Conservation (phyloP, 1,140 invertebrate genomes). For the Pseudomyrmex flavicornis region DNA sequence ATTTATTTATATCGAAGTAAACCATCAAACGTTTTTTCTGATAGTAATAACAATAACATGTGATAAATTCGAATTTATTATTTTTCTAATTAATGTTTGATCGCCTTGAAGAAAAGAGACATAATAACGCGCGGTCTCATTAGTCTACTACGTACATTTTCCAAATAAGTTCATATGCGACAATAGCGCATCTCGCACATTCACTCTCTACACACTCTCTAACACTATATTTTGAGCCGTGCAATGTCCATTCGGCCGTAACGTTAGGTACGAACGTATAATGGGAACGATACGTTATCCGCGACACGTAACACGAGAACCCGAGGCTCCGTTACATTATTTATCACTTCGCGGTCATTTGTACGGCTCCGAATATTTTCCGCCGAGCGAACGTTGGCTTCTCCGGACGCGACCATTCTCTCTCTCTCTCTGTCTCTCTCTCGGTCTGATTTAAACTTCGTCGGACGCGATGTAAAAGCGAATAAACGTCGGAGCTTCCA, state of each 20-base stretch:
- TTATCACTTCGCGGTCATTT: slow-evolving; percentile 77
- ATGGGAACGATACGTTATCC: slow-evolving; percentile 77
- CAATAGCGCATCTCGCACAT: neutral
- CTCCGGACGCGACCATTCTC: slow-evolving; percentile 7
- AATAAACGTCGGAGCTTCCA: slow-evolving; percentile 10
- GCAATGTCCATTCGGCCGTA: slow-evolving; percentile 65
- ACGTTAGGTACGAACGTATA: slow-evolving; percentile 67
- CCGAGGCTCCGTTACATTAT: slow-evolving; percentile 75
- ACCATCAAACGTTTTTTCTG: no score
- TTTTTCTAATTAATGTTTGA: no score
- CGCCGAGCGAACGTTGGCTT: slow-evolving; percentile 35
- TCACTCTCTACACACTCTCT: slow-evolving; percentile 8
- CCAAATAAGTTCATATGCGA: neutral
- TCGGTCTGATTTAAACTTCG: slow-evolving; percentile 50
- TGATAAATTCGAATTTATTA: no score
- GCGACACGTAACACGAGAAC: slow-evolving; percentile 75
- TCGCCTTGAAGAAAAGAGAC: no score
- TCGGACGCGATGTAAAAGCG: slow-evolving; percentile 41
- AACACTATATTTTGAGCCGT: slow-evolving; percentile 54
- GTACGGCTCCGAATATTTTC: slow-evolving; percentile 68
- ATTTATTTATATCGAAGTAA: neutral
- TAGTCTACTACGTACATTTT: neutral
- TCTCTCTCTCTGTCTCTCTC: neutral
- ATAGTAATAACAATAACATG: no score
- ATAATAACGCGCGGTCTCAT: neutral